Base-by-base conservation (phyloP, 2,113 vertebrate species). In the Neotragus moschatus region DNA sequence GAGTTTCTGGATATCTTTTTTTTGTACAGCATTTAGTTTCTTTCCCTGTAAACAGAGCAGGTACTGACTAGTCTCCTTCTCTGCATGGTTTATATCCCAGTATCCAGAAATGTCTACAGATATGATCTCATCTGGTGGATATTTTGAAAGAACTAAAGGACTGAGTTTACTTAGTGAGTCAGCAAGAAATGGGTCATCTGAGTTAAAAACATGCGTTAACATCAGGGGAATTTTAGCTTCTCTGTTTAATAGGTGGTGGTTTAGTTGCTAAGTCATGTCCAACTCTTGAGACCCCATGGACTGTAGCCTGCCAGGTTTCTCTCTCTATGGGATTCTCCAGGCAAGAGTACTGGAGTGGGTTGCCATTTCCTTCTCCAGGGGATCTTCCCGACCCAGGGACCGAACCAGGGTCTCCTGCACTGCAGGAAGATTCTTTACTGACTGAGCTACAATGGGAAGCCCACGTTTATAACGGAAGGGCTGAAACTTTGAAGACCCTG, bases 71-170 rank as follows among this genome's bases (percentile, higher is more conserved):
- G 39, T 58, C 26, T 91, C 63, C 47, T 43, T 39, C 55, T 58
- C 55, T 88, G 47, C 6, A 63, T 43, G 47, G 39, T 11, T 66
- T 63, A 84, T 80, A 36, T 53, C 43, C 28, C 6, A 19, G n/a
- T 43, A 79, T 47, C 55, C 58, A 95, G n/a, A 95, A 85, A n/a
- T n/a, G 17, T 81, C 43, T 80, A 15, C 15, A 70, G n/a, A 7
- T 84, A 55, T 84, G 14, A 79, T 91, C 53, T 91, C 70, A 77
- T 66, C 66, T 86, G 25, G 14, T 77, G 61, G 28, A 92, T 56
- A 49, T 84, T 85, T 92, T 45, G 45, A 85, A 84, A 92, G n/a
- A 94, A 91, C 25, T 55, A 63, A 96, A 94, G 39, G 55, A n/a
- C 49, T 55, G 33, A 88, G 21, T 51, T 58, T 66, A 88, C 43